Base-by-base conservation (phyloP, 2,113 vertebrate genomes). In the Ia io region DNA sequence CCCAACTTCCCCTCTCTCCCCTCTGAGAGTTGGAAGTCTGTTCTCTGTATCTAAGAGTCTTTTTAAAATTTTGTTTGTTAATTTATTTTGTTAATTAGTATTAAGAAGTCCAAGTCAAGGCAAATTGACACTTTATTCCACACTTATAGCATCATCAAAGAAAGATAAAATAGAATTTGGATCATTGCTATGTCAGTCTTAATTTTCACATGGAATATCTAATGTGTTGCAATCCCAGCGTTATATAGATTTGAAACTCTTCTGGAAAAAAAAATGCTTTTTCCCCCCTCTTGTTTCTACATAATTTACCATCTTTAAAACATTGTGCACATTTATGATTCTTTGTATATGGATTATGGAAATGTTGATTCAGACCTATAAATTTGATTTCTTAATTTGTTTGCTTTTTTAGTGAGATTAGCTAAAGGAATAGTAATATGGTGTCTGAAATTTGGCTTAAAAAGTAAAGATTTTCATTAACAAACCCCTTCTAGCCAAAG, bases 101-200 rank as follows among this genome's bases (percentile, higher is more conserved):
- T 59, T 73, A 93, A 79, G 28, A 87, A 76, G 9, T 82, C 12
- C 12, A 90, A 85, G 22, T 71, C 74, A 96, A 74, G 28, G 18
- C 10, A 95, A 93, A 28, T 9, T 85, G 53, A 90, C 18, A 51
- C 65, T 82, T 90, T 35, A 47, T 87, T 77, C 14, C 90, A 95
- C 82, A 88, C 28, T 92, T 82, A 67, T 0, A 88, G 9, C 25
- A 93, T 88, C 44, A 88, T 91, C 83, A 93, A 88, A 85, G 47
- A 77, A 94, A 90, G 59, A 77, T 77, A 40, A 91, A 94, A 85
- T 47, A 73, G 56, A 90, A 94, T 90, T 93, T 91, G n/a, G 32
- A 82, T 84, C 84, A 77, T 84, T 93, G 32, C 3, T 87, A 13
- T 91, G 74, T 92, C 80, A 83, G 35, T 92, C 69, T 91, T 85